These are phyloP conservation scores for Silvanus unidentatus DNA, from an alignment of 2,888 invertebrate genomes.

Conservation along the genomic window DNA sequence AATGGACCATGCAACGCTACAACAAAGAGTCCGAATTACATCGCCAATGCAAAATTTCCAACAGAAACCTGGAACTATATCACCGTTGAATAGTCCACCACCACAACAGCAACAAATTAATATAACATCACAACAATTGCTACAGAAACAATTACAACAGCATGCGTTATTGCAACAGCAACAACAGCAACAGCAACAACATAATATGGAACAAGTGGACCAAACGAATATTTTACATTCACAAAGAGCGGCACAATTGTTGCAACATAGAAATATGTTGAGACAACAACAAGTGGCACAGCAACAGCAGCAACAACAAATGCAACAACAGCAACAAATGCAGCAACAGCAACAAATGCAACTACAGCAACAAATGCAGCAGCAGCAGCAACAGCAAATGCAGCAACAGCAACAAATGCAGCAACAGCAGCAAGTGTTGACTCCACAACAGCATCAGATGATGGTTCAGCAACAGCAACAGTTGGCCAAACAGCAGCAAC, in stretches of 20 bases:
- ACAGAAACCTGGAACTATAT: conserved; percentile 41
- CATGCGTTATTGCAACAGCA: conserved; percentile 40
- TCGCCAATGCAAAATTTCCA: conserved; percentile 39
- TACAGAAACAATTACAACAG: conserved; percentile 47
- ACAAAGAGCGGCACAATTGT: conserved; percentile 37
- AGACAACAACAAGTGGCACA: conserved; percentile 43
- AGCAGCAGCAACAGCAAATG: conserved; percentile 29
- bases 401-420: conserved; percentile 37
- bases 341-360: conserved; percentile 23
- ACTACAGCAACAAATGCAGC: conserved; percentile 24
- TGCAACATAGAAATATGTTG: conserved; percentile 39
- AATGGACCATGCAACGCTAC: conserved; percentile 29
- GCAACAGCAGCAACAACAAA: conserved; percentile 49
- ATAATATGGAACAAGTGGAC: conserved; percentile 35
- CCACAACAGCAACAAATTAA: conserved; percentile 37
- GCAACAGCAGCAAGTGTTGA: conserved; percentile 22
- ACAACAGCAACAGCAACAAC: conserved; percentile 37
- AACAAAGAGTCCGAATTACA: conserved; percentile 37
- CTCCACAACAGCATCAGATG: conserved; percentile 41
- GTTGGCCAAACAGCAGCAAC: conserved; percentile 33
- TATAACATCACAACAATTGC: conserved; percentile 33
- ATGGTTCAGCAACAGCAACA: conserved; percentile 40
- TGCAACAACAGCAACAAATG: conserved; percentile 39
- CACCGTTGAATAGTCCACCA: conserved; percentile 43
- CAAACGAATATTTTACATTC: conserved; percentile 47